These are phyloP conservation scores for Agrypnus murinus DNA, from an alignment of 2,888 invertebrate species.

Conservation along the genomic window DNA sequence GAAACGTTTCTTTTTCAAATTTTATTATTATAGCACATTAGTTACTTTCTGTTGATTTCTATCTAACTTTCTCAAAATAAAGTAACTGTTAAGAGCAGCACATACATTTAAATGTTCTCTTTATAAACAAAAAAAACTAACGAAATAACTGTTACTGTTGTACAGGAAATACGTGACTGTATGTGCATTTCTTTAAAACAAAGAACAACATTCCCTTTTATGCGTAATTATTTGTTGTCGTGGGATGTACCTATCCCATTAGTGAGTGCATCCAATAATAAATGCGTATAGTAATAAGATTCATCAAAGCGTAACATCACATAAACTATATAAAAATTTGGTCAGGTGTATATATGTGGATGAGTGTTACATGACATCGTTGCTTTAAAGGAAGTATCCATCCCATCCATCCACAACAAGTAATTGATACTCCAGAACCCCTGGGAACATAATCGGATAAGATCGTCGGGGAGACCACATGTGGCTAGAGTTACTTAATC, in stretches of 20 bases:
- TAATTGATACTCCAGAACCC: conserved; percentile 31
- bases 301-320: conserved; percentile 4
- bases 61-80: too few species aligned
- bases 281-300: conserved; percentile 3
- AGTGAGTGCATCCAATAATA: neutral
- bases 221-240: conserved; percentile 7
- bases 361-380: neutral
- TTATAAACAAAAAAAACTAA: conserved; percentile 18
- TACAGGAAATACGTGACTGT: conserved; percentile 31
- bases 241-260: neutral
- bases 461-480: conserved; percentile 37
- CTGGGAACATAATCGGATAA: conserved; percentile 40
- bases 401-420: neutral
- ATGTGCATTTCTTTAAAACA: conserved; percentile 19
- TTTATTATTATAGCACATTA: too few species aligned
- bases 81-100: neutral
- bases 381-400: conserved; percentile 2
- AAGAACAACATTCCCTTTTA: conserved; percentile 20
- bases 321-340: neutral
- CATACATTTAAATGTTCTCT: conserved; percentile 22
- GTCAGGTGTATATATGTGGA: neutral
- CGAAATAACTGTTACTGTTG: conserved; percentile 31
- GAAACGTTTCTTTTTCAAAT: too few species aligned
- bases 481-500: conserved; percentile 42
- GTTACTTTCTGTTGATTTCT: too few species aligned